phyloP scores from a whole-genome alignment of 2,797 vertebrate species.

The Ambastaia sidthimunki region DNA sequence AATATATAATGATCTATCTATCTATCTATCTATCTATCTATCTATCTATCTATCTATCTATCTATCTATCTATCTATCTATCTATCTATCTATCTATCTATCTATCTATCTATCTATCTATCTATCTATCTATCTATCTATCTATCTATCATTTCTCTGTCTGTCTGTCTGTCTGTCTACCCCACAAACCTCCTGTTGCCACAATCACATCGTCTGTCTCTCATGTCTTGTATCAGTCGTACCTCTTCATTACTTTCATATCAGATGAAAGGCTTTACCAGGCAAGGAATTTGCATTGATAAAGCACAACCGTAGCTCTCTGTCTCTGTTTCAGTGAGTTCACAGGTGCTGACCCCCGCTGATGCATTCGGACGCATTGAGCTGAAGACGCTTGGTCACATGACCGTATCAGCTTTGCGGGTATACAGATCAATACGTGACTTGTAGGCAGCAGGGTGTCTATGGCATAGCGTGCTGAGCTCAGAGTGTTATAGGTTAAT shows the following conservation, averaged over 20 bases:
- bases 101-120: too few relatives aligned
- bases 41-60: too few relatives aligned
- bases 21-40: too few relatives aligned
- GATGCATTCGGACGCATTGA: slow-evolving; percentile 15
- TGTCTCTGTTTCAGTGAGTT: slow-evolving; percentile 27
- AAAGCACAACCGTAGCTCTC: slow-evolving; percentile 36
- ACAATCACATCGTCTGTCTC: neutral
- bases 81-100: too few relatives aligned
- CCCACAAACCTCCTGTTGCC: too few relatives aligned
- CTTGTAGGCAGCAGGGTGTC: slow-evolving; percentile 10
- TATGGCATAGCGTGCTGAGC: slow-evolving; percentile 15
- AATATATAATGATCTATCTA: neutral
- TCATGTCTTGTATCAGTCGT: neutral
- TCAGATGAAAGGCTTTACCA: slow-evolving; percentile 38
- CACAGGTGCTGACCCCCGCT: slow-evolving; percentile 24
- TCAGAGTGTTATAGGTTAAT: slow-evolving; percentile 49
- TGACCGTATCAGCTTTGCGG: slow-evolving; percentile 38
- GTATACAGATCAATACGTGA: slow-evolving; percentile 39
- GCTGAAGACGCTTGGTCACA: slow-evolving; percentile 23
- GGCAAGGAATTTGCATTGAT: slow-evolving; percentile 59
- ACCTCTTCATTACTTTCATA: slow-evolving; percentile 15
- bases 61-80: too few relatives aligned
- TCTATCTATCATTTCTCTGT: too few relatives aligned
- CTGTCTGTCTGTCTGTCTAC: too few relatives aligned
- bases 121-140: too few relatives aligned